Conservation (phyloP, 1,140 invertebrate species). For the Zaprionus lachaisei region DNA sequence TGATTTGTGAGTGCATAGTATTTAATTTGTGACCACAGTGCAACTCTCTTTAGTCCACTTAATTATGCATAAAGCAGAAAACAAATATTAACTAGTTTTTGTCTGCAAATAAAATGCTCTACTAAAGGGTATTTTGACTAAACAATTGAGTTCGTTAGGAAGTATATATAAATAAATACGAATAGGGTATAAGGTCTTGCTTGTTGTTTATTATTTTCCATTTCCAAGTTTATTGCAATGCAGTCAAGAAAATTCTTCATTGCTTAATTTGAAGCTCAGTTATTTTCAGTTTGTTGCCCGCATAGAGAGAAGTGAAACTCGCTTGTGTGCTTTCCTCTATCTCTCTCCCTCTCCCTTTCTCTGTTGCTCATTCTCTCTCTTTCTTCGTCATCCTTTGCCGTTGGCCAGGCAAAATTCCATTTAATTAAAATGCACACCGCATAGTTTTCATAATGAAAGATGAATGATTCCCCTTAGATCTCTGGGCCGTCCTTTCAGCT, state of each 20-base stretch:
- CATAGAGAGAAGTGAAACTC: conserved; percentile 31
- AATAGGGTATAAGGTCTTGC: background rate
- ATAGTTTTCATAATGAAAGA: conserved; percentile 49
- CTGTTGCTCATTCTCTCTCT: background rate
- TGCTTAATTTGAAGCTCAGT: conserved; percentile 27
- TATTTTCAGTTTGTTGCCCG: conserved; percentile 20
- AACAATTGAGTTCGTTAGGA: background rate
- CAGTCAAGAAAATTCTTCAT: conserved; percentile 10
- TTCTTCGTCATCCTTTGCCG: background rate
- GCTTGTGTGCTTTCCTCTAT: background rate
- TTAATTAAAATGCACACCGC: conserved; percentile 56
- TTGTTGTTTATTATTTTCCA: background rate
- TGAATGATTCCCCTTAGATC: conserved; percentile 32
- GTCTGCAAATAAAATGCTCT: background rate
- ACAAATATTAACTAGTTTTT: conserved; percentile 21
- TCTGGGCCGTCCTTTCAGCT: conserved; percentile 8
- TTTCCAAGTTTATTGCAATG: conserved; percentile 10
- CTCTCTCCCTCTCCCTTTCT: background rate
- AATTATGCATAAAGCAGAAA: conserved; percentile 46
- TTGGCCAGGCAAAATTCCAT: conserved; percentile 23
- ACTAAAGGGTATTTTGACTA: background rate
- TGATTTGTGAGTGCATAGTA: conserved; percentile 15
- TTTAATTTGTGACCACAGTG: conserved; percentile 32
- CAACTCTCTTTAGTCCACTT: conserved; percentile 32
- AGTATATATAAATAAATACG: background rate